Evolutionary conservation across 2,113 vertebrate genomes (phyloP).

Genomic region (Cyanocitta stelleri): DNA sequence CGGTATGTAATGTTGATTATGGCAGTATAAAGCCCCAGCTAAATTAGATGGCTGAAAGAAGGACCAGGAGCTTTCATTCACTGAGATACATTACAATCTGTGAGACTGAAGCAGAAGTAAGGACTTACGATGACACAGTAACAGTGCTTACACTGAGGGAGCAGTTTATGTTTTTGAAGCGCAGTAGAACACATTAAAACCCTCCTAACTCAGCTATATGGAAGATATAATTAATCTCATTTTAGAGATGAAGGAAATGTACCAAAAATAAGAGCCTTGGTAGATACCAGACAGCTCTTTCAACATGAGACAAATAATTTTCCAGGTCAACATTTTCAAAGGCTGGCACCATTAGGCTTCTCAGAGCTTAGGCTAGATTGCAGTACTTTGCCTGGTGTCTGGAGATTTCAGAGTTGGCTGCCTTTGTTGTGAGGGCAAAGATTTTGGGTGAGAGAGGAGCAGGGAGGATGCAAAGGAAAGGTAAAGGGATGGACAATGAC

Average conservation of each 20-base stretch:
- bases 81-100: not conserved
- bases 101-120: not conserved
- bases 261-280: not conserved
- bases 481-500: rapidly evolving
- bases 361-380: not conserved
- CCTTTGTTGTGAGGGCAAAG: not conserved
- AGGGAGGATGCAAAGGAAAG: not conserved
- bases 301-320: not conserved
- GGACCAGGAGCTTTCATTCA: not conserved
- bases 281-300: not conserved
- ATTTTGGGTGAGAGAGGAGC: not conserved
- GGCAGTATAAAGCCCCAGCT: not conserved
- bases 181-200: not conserved
- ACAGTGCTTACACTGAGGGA: not conserved
- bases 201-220: not conserved
- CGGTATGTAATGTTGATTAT: not conserved
- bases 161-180: not conserved
- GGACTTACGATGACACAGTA: not conserved
- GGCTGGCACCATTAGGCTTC: not conserved
- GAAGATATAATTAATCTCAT: not conserved
- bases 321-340: not conserved
- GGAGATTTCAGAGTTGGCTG: not conserved
- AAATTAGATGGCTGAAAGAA: not conserved
- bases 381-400: not conserved
- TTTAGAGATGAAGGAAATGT: not conserved